Evolutionary conservation across 2,888 invertebrate genomes (phyloP), one percentile per base, ranked within the genome.

Genomic region (Lasioglossum marginatum): DNA sequence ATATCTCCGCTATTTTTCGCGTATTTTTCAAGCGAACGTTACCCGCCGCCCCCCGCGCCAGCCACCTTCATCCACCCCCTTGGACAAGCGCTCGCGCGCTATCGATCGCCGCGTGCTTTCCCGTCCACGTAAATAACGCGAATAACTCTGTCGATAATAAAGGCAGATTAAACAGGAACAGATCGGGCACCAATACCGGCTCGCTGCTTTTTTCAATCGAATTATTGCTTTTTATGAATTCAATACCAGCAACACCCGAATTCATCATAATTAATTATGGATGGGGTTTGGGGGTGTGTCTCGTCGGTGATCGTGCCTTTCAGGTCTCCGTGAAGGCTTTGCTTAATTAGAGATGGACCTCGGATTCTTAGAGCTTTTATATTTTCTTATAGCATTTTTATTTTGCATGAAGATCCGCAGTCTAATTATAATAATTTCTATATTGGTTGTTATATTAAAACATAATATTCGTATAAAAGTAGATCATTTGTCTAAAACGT

Each of bases 61-160:
- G 1, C 19, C 31, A 16, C 19, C 31, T 19, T 31, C 19, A 19
- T 8, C 63, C 63, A 2, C 31, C 19, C 63, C 63, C 19, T 16
- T 19, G 31, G 31, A 34, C 16, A 31, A 31, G 63, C 63, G 68
- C 34, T 68, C 68, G 68, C 43, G 80, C 77, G 88, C 81, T 82
- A 87, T 88, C 88, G 87, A 86, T 86, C 86, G 76, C 4, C 45
- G n/a, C 57, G 14, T 23, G 66, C 66, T n/a, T 74, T 66, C 83
- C 40, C 70, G 72, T 75, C 72, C 70, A 45, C 80, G 84, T 77
- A 77, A 87, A 87, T 83, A 87, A 77, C 87, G 79, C 81, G 87
- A 87, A 87, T 87, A 87, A 82, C 87, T 87, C 77, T 66, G 82
- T 72, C 72, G 75, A 87, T 87, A 87, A 87, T 87, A 86, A 83